Percentiles rank a stretch among this genome's conserved stretches.
These are phyloP conservation scores for Notarius quadriscutis DNA, from an alignment of 2,113 vertebrate species.

Conservation along the genomic window DNA sequence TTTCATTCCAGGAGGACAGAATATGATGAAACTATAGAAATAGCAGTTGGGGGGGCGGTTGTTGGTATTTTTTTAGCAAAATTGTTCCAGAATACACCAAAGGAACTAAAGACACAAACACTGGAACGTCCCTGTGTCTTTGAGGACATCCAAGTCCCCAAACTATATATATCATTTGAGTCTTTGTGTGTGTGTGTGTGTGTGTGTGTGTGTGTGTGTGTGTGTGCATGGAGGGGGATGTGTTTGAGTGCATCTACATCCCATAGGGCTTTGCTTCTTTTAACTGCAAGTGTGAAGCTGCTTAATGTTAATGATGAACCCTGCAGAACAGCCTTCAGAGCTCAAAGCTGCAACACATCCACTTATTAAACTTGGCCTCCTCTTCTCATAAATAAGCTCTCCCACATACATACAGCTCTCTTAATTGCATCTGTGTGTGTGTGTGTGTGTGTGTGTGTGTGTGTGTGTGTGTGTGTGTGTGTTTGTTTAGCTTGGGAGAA, in stretches of 20 bases:
- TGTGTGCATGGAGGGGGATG: slow-evolving; percentile 2
- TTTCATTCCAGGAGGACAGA: slow-evolving; percentile 37
- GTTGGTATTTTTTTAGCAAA: neutral
- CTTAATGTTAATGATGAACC: slow-evolving; percentile 32
- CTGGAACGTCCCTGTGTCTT: neutral
- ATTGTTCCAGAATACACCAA: neutral
- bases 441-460: neutral
- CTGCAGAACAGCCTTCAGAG: slow-evolving; percentile 15
- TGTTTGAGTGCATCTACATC: neutral
- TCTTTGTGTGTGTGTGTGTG: neutral
- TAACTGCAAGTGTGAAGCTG: slow-evolving; percentile 30
- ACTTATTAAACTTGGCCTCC: slow-evolving; percentile 29
- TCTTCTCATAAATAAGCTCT: slow-evolving; percentile 28
- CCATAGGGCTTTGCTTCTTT: slow-evolving; percentile 32
- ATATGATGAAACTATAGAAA: neutral
- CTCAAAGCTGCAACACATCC: slow-evolving; percentile 18
- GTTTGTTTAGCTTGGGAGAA: neutral
- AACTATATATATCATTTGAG: neutral
- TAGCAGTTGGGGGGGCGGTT: no score
- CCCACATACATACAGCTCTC: neutral
- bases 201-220: slow-evolving; percentile 1
- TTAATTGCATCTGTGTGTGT: neutral
- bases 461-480: slow-evolving; percentile 1
- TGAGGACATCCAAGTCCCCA: neutral
- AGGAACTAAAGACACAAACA: neutral